Evolutionary conservation across 1,140 invertebrate species (phyloP), one percentile per base, ranked within the genome.

Genomic region (Temnothorax nylanderi): DNA sequence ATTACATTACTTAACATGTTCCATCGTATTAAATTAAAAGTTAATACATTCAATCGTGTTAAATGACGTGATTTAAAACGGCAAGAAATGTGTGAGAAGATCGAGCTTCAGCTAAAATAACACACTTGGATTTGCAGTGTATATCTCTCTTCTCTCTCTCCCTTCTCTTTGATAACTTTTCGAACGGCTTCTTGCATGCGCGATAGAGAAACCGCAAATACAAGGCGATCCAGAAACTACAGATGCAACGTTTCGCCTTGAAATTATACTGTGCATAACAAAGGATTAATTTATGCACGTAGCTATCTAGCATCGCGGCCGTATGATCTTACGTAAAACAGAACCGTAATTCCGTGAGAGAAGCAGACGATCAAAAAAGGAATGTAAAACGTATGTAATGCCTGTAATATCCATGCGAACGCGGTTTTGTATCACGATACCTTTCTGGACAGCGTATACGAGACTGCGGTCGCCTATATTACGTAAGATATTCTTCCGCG

Each of bases 381-480:
- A 51, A 37, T 75, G 41, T 16, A 62, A 82, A 74, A 47, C 65
- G 51, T n/a, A 54, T n/a, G 37, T 89, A 85, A 88, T 72, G 80
- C 72, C 69, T 85, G 60, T 86, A 88, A 90, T 90, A 90, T 80
- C 64, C 88, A 87, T 88, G 89, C 67, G 88, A 90, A 60, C 81
- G 81, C 62, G 88, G 86, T 90, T 88, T 90, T 60, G 75, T 75
- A 81, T 87, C 62, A 44, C 54, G 80, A 80, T 89, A 76, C 37
- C 32, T 47, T 13, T 76, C 71, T 41, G 44, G 41, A 21, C 21
- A 47, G 65, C n/a, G 16, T 26, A 26, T 26, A 56, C n/a, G 89
- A 76, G 54, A 80, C 62, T 72, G 88, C 58, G 85, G 62, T 69
- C 49, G 37, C 2, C 41, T 34, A 80, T 90, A 80, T 90, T 90